Evolutionary conservation across 2,113 vertebrate species (phyloP).

Genomic region (Rhagologus leucostigma): DNA sequence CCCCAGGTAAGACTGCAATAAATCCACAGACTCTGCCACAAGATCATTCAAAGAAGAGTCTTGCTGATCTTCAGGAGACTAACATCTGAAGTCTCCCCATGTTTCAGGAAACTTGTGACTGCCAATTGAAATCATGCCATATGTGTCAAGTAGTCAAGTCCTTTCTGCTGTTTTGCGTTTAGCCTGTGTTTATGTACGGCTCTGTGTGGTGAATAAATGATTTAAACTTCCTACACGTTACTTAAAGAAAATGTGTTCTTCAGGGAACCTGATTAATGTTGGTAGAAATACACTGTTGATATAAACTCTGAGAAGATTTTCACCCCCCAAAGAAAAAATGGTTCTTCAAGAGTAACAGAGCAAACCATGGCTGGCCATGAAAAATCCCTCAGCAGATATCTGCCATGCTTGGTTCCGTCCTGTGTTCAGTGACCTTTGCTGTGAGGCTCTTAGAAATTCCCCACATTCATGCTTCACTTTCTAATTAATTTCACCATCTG

Average conservation of each 20-base stretch:
- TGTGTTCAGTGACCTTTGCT: background rate
- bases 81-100: background rate
- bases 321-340: background rate
- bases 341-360: background rate
- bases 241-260: background rate
- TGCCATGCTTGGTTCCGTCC: background rate
- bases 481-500: slow-evolving; percentile 50
- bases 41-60: background rate
- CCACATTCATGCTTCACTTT: background rate
- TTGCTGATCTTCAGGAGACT: background rate
- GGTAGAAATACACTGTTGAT: background rate
- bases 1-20: background rate
- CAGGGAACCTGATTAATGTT: background rate
- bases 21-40: background rate
- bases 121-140: background rate
- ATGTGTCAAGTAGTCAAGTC: background rate
- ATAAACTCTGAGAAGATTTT: background rate
- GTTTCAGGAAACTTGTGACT: background rate
- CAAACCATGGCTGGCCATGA: background rate
- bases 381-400: background rate
- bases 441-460: background rate
- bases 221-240: background rate
- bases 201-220: background rate
- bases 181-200: background rate
- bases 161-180: background rate